A percentile compares a stretch with the other conserved stretches of the same genome.
phyloP scores from a whole-genome alignment of 2,888 invertebrate species.

The Syritta pipiens region DNA sequence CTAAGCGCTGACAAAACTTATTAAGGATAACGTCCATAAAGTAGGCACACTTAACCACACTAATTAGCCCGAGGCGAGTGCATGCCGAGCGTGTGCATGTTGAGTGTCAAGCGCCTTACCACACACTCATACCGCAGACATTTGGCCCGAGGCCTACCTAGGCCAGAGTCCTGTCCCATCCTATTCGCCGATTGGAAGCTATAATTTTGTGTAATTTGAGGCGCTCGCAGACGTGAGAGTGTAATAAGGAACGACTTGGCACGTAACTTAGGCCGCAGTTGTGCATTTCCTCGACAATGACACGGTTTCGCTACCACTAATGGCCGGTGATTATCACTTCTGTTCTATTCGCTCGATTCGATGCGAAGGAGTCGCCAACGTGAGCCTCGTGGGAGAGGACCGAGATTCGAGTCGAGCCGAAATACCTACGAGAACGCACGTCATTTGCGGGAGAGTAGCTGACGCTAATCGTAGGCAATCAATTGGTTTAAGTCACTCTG shows the following conservation, averaged over 20 bases:
- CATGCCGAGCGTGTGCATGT: conserved; percentile 27
- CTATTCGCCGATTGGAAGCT: too few relatives aligned
- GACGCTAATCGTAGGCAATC: too few relatives aligned
- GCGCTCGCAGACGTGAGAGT: conserved; percentile 7
- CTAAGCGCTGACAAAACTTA: not conserved
- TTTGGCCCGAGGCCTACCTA: not conserved
- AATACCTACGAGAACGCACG: too few relatives aligned
- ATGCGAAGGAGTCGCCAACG: not conserved
- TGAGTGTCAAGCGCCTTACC: conserved; percentile 32
- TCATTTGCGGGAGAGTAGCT: too few relatives aligned
- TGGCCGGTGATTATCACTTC: conserved; percentile 14
- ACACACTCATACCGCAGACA: conserved; percentile 7
- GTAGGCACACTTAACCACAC: conserved; percentile 1
- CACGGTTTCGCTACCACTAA: not conserved
- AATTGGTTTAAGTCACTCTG: too few relatives aligned
- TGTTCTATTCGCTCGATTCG: not conserved
- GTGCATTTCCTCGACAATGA: conserved; percentile 4
- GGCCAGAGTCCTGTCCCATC: too few relatives aligned
- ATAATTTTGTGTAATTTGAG: conserved; percentile 35
- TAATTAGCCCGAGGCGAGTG: conserved; percentile 1
- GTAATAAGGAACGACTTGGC: not conserved
- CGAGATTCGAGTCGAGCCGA: too few relatives aligned
- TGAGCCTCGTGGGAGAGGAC: conserved; percentile 1
- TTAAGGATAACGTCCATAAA: not conserved
- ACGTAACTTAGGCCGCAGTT: not conserved